Base-by-base conservation (phyloP, 2,113 vertebrate genomes). In the Tetrax tetrax region DNA sequence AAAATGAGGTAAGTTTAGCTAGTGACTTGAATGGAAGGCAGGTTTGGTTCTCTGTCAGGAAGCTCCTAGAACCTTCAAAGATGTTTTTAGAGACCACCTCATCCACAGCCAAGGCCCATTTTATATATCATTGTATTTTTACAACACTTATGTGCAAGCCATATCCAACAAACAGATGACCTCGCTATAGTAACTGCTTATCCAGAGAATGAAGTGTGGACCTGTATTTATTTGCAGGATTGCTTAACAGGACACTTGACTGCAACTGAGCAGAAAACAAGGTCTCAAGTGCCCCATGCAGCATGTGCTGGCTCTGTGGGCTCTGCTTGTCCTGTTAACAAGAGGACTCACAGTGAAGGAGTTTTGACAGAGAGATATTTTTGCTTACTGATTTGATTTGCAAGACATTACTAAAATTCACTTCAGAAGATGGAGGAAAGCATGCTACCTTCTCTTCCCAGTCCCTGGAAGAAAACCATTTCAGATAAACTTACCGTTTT, bases 231-330 rank as follows among this genome's bases (percentile, higher is more conserved):
- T 70, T 76, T 80, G 54, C 50, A 86, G 71, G 54, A 37, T 47
- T 50, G 47, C 59, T 79, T 72, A 61, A 69, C 20, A 25, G 66
- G 63, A 70, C 63, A 41, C 65, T 69, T 61, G n/a, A 37, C n/a
- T 54, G 37, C 41, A 53, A 8, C n/a, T 8, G 41, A 71, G n/a
- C 17, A 50, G 59, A 80, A 95, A 83, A 38, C 18, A 43, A 61
- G 41, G 54, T 66, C 70, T 35, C 25, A 12, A 27, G 54, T 15
- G 65, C n/a, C 74, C 54, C 28, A 4, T 4, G 85, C 45, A 45
- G 68, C 0, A 0, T 28, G 31, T 48, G 63, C 79, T 86, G 75
- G 57, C 0, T 0, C 18, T 77, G 24, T 0, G 4, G 68, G 14
- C 54, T 88, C 35, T 24, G 57, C 50, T 85, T 37, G 8, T 12